Base-by-base conservation (phyloP, 2,113 vertebrate species). In the Trochalopteron elliotii region DNA sequence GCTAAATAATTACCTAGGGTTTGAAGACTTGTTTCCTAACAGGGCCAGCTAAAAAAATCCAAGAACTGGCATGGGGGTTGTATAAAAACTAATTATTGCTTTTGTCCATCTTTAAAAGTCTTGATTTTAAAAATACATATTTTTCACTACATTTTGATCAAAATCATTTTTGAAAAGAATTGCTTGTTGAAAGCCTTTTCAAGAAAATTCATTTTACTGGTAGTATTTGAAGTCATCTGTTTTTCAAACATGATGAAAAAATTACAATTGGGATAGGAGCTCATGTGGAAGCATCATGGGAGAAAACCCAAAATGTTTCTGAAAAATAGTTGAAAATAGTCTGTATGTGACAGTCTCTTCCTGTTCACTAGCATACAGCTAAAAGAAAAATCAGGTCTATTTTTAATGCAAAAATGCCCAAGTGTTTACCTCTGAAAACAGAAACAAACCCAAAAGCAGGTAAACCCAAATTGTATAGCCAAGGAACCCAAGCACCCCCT, bases 371-470 rank as follows among this genome's bases (percentile, higher is more conserved):
- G 33, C 70, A 50, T 77, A 42, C 7, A 40, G 39, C 56, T 80
- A 77, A 85, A 76, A 61, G 63, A 57, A 85, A 89, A 91, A n/a
- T 30, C 35, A 18, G 24, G 53, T 63, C 63, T 13, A 30, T 88
- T 95, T 94, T 86, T 80, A 80, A 86, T 90, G 83, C 75, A 88
- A 86, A 90, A 91, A 42, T 50, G 64, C n/a, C 45, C 39, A 76
- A 83, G 40, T 45, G 40, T 87, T 89, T 93, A 39, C 44, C n/a
- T 72, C 37, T 83, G 39, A n/a, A 83, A 93, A 82, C 70, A 93
- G 72, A 89, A 95, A 50, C 40, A 82, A 96, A 83, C 33, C 2
- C 87, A 91, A 90, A 91, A 88, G 78, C 71, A 12, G 3, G 59
- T 70, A 90, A 95, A 85, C n/a, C 35, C 63, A 53, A 76, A 84